These are phyloP conservation scores for Aptenodytes patagonicus DNA, from an alignment of 2,113 vertebrate genomes.

Conservation along the genomic window DNA sequence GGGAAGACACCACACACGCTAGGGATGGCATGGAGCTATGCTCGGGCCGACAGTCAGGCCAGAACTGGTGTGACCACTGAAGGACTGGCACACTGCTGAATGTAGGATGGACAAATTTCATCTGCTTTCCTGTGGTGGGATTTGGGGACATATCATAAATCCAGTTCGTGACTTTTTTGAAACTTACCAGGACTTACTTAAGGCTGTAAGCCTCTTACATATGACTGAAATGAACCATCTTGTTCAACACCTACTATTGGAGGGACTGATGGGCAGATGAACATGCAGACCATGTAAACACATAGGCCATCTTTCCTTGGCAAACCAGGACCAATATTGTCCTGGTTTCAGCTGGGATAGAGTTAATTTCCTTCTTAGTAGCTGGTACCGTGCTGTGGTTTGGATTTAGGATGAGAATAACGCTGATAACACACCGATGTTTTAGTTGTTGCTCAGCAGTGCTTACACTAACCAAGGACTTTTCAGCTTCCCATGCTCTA, in stretches of 20 bases:
- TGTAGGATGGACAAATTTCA: background rate
- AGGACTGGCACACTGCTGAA: background rate
- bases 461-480: no score
- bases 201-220: background rate
- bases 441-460: no score
- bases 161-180: background rate
- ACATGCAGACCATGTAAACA: background rate
- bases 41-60: fast-evolving
- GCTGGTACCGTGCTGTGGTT: no score
- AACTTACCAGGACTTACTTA: background rate
- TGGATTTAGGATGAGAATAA: no score
- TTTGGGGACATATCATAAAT: background rate
- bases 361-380: no score
- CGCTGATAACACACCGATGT: no score
- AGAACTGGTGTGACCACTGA: background rate
- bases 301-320: background rate
- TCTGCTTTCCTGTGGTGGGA: background rate
- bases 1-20: fast-evolving
- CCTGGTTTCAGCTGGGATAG: no score
- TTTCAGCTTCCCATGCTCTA: no score
- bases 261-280: background rate
- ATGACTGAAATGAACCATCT: background rate
- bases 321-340: background rate
- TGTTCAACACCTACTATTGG: background rate
- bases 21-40: fast-evolving